phyloP scores from a whole-genome alignment of 2,888 invertebrate species.

The Neuroscelio doddi region DNA sequence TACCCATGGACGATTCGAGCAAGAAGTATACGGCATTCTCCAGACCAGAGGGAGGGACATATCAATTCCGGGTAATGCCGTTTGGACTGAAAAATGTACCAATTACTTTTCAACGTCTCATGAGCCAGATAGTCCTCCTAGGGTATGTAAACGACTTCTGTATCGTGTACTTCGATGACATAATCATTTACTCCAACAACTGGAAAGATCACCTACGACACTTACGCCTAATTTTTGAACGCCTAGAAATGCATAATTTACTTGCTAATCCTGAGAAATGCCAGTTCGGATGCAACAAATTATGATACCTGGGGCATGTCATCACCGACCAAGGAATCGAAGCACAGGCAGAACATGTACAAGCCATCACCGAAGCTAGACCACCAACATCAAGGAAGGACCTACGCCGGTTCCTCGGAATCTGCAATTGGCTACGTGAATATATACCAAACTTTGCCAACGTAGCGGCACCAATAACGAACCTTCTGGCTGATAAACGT shows the following conservation, averaged over 20 bases:
- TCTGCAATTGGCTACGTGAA: no score
- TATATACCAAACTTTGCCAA: no score
- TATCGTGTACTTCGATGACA: slow-evolving; percentile 59
- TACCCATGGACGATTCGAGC: no score
- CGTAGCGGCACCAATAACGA: no score
- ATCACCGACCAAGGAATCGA: slow-evolving; percentile 19
- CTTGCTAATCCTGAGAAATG: no score
- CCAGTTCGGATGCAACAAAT: no score
- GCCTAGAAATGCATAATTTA: no score
- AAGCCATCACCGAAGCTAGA: no score
- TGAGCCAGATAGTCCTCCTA: slow-evolving; percentile 42
- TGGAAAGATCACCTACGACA: slow-evolving; percentile 47
- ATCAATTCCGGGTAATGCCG: slow-evolving; percentile 55
- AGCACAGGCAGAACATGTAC: no score
- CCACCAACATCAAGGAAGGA: neutral
- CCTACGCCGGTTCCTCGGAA: slow-evolving; percentile 10
- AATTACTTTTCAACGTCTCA: no score
- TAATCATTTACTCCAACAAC: slow-evolving; percentile 49
- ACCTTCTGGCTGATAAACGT: slow-evolving; percentile 12
- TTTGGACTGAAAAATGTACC: no score
- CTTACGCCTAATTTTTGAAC: slow-evolving; percentile 35
- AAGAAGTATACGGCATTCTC: no score
- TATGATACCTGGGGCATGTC: slow-evolving; percentile 37
- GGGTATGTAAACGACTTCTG: slow-evolving; percentile 42
- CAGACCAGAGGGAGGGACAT: slow-evolving; percentile 47